These are phyloP conservation scores for Hydrocynus forskahlii DNA, from an alignment of 2,797 vertebrate genomes.

Conservation along the genomic window DNA sequence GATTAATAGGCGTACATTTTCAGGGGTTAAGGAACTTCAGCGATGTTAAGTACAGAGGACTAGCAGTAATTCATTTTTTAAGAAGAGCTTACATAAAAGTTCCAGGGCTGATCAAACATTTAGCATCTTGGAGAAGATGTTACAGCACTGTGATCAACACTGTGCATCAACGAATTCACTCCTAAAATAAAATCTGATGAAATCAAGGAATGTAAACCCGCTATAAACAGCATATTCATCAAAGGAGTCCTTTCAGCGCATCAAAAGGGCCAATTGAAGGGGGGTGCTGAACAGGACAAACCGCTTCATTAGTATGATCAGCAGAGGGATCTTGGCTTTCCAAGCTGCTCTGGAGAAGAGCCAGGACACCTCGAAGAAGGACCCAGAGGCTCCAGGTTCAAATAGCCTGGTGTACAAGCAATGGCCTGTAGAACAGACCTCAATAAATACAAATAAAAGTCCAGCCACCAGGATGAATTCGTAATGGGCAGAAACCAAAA, in stretches of 20 bases:
- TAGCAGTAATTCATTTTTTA: conserved; percentile 2
- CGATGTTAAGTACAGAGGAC: too few species aligned
- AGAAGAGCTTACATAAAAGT: background rate
- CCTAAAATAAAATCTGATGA: background rate
- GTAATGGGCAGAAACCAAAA: too few species aligned
- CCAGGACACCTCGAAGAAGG: background rate
- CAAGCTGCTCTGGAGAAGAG: conserved; percentile 16
- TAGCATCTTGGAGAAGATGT: background rate
- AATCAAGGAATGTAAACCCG: background rate
- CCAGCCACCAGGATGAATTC: too few species aligned
- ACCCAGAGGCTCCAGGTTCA: background rate
- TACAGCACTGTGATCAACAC: conserved; percentile 6
- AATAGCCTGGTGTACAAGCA: too few species aligned
- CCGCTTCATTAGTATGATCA: conserved; percentile 33
- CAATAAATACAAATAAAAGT: too few species aligned
- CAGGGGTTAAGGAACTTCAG: too few species aligned
- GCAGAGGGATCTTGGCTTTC: conserved; percentile 2
- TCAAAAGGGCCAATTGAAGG: conserved; percentile 18
- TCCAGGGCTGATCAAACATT: conserved; percentile 5
- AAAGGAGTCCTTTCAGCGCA: conserved; percentile 19
- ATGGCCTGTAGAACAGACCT: too few species aligned
- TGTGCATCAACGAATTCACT: conserved; percentile 1
- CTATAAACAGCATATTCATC: conserved; percentile 25
- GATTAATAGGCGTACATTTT: too few species aligned
- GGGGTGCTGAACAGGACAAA: conserved; percentile 9